Conservation (phyloP, 2,888 invertebrate species). For the Danaus chrysippus region DNA sequence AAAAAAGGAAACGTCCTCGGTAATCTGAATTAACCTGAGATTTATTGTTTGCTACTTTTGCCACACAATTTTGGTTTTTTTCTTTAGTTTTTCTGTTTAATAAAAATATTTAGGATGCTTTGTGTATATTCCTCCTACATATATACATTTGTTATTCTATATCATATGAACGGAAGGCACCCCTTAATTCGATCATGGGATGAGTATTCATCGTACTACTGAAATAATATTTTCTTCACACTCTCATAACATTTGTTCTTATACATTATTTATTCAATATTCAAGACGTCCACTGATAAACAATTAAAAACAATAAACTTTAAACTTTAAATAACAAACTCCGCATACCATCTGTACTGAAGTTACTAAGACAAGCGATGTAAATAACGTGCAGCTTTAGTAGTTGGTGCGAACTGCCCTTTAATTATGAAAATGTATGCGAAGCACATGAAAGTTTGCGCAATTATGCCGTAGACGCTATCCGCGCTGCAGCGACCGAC, state of each 20-base stretch:
- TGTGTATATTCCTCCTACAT: not conserved
- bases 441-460: constrained; percentile 76
- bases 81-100: constrained; percentile 1
- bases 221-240: no score
- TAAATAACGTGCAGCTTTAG: constrained; percentile 60
- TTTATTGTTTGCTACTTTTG: constrained; percentile 9
- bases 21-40: constrained; percentile 17
- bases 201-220: no score
- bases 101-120: not conserved
- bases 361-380: constrained; percentile 55
- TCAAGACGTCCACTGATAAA: no score
- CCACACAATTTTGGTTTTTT: not conserved
- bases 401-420: constrained; percentile 71
- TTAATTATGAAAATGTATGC: constrained; percentile 79
- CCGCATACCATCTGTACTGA: constrained; percentile 22
- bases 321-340: no score
- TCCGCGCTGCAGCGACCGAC: constrained; percentile 56
- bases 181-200: no score
- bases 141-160: no score
- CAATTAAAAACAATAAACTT: no score
- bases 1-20: constrained; percentile 10
- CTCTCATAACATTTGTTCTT: no score
- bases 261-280: no score
- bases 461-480: constrained; percentile 67
- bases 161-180: no score